Conservation (phyloP, 2,797 vertebrate genomes). For the Cephalopachus bancanus region DNA sequence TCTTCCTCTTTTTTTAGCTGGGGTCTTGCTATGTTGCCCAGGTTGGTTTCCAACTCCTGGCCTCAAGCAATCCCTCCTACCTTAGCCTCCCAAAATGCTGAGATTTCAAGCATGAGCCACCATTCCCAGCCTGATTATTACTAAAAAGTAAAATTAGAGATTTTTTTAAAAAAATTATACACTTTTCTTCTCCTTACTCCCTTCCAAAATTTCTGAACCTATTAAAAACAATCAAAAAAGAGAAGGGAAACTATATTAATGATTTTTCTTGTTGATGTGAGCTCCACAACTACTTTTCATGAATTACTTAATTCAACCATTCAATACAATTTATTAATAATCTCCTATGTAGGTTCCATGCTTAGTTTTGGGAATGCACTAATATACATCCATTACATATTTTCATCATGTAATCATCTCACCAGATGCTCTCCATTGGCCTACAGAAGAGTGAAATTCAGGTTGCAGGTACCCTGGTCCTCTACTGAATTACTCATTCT, state of each 20-base stretch:
- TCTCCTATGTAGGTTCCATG: background rate
- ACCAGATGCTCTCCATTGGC: background rate
- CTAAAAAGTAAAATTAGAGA: conserved; percentile 33
- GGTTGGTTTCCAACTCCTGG: too few species aligned
- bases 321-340: background rate
- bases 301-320: background rate
- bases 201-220: background rate
- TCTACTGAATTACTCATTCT: conserved; percentile 10
- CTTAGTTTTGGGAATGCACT: background rate
- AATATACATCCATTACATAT: background rate
- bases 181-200: background rate
- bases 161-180: background rate
- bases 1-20: background rate
- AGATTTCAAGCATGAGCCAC: too few species aligned
- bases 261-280: conserved; percentile 38
- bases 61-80: too few species aligned
- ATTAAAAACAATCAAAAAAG: conserved; percentile 33
- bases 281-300: background rate
- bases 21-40: too few species aligned
- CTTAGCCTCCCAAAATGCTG: too few species aligned
- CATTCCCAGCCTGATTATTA: too few species aligned
- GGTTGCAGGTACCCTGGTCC: background rate
- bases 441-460: background rate
- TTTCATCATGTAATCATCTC: conserved; percentile 26
- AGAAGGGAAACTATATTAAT: background rate